Conservation (phyloP, 2,888 invertebrate species). For the Omphaloscelis lunosa region DNA sequence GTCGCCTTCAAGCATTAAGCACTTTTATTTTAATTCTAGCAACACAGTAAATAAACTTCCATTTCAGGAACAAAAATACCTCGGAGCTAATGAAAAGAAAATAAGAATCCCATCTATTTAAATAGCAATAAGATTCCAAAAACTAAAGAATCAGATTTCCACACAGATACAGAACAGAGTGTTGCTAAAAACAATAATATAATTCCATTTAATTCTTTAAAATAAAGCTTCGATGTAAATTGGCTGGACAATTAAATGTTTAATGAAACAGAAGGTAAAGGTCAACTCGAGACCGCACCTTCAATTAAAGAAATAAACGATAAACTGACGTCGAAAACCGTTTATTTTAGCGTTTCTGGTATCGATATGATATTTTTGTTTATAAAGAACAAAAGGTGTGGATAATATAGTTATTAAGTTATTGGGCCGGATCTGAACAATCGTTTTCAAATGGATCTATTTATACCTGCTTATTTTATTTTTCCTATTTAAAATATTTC, state of each 20-base stretch:
- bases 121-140: conserved; percentile 63
- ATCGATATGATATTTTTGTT: conserved; percentile 45
- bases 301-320: conserved; percentile 73
- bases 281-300: conserved; percentile 64
- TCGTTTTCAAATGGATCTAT: not conserved
- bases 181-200: conserved; percentile 73
- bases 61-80: conserved; percentile 57
- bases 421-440: conserved; percentile 12
- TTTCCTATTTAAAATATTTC: not conserved
- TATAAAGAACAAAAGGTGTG: conserved; percentile 2
- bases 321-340: conserved; percentile 56
- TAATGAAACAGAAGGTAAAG: conserved; percentile 77
- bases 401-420: conserved; percentile 12
- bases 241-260: conserved; percentile 77
- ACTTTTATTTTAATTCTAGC: conserved; percentile 38
- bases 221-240: conserved; percentile 74
- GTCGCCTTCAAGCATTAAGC: conserved; percentile 30
- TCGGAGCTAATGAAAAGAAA: conserved; percentile 43
- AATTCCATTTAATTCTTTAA: conserved; percentile 73
- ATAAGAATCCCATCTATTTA: conserved; percentile 61
- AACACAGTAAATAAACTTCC: conserved; percentile 50
- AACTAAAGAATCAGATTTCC: conserved; percentile 67
- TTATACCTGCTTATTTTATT: not conserved
- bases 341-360: conserved; percentile 58
- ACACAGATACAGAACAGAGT: conserved; percentile 67